A percentile compares a stretch with the other conserved stretches of the same genome.
phyloP scores from a whole-genome alignment of 2,888 invertebrate genomes.

The Fabriciana adippe region DNA sequence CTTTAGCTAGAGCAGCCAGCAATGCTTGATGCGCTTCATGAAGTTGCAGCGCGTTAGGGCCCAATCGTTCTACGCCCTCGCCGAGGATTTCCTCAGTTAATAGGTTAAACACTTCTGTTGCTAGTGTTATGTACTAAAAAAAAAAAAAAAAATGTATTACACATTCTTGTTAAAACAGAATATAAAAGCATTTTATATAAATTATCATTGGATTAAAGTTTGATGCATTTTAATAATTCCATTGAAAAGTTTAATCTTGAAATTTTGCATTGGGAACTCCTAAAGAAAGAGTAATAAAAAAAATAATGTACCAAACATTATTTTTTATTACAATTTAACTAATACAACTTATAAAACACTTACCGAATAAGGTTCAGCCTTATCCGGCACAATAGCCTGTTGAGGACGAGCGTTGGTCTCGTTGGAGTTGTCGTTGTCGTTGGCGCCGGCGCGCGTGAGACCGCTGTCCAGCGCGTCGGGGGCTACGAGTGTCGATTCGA shows the following conservation, averaged over 20 bases:
- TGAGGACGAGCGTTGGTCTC: slow-evolving; percentile 67
- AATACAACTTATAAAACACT: slow-evolving; percentile 43
- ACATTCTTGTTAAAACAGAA: neutral
- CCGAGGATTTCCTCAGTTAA: slow-evolving; percentile 91
- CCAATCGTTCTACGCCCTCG: slow-evolving; percentile 84
- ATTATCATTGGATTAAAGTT: too few species aligned
- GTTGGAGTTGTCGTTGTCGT: slow-evolving; percentile 77
- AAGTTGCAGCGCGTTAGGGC: slow-evolving; percentile 82
- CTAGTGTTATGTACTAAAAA: slow-evolving; percentile 89
- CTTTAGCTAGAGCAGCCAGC: slow-evolving; percentile 93
- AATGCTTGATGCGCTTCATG: slow-evolving; percentile 95
- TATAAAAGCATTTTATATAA: too few species aligned
- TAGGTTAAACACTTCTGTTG: slow-evolving; percentile 93
- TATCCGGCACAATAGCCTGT: slow-evolving; percentile 75
- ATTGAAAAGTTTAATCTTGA: too few species aligned
- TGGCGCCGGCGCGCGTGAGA: slow-evolving; percentile 61
- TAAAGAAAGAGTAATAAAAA: neutral
- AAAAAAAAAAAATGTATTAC: slow-evolving; percentile 7
- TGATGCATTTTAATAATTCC: too few species aligned
- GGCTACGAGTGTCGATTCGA: slow-evolving; percentile 95
- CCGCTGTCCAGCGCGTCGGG: slow-evolving; percentile 85
- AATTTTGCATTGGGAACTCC: neutral
- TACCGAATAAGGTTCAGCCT: slow-evolving; percentile 78
- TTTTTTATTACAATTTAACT: too few species aligned
- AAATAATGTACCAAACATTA: neutral